Base-by-base conservation (phyloP, 2,888 invertebrate genomes). In the Schizaphis graminum region DNA sequence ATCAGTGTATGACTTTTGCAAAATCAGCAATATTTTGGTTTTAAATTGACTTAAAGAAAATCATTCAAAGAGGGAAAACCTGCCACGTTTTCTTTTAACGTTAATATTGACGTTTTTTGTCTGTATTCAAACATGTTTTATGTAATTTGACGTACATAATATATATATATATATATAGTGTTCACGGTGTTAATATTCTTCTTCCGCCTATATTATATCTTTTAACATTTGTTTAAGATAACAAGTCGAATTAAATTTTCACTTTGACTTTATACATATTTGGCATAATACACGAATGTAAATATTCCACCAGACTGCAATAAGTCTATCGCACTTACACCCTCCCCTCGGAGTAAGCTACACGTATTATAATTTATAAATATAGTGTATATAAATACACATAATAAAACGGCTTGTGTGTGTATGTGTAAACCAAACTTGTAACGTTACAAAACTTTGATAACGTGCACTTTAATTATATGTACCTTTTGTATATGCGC, bases 381-480 rank as follows among this genome's bases (percentile, higher is more conserved):
- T 57, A 21, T 24, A 57, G 13, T 61, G 28, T 61, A 61, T 28
- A n/a, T n/a, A 67, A 13, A 61, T 57, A 57, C 1, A 26, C 21
- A 35, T 13, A 2, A 21, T 35, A 77, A 35, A 35, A 35, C 35
- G 35, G 77, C 3, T 26, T 49, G 56, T 24, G n/a, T n/a, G 5
- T 3, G 44, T 44, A 41, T 11, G 89, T 26, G 26, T 67, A 67
- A 49, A 41, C 53, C 5, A 21, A 89, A 57, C 56, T 89, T 41
- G 26, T 56, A 35, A 44, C 44, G 89, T 61, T 41, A 44, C 61
- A 53, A 89, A 89, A 89, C 89, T 89, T 89, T 61, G 89, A 89
- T 89, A 61, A 35, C 89, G n/a, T 28, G 21, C 89, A 44, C 44
- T 89, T 89, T 89, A 89, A 89, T 89, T 89, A 89, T 89, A 61